These are phyloP conservation scores for Andrena haemorrhoa DNA, from an alignment of 2,888 invertebrate genomes.

Conservation along the genomic window DNA sequence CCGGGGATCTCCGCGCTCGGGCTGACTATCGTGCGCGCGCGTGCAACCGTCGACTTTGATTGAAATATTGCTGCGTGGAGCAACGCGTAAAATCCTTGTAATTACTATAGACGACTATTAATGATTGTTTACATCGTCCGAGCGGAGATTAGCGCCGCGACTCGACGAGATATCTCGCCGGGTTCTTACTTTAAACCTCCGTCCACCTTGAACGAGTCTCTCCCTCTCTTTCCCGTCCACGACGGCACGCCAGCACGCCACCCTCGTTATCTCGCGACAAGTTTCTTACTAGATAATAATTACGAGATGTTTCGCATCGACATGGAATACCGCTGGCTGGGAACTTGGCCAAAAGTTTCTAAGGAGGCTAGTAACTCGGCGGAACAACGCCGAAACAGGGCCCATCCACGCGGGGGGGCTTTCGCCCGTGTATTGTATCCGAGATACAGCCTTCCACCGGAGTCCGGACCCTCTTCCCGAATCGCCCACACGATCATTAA, in stretches of 20 bases:
- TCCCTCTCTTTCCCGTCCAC: conserved; percentile 28
- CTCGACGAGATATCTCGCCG: conserved; percentile 37
- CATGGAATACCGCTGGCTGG: conserved; percentile 72
- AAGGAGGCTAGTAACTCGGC: conserved; percentile 73
- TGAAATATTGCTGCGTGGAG: conserved; percentile 64
- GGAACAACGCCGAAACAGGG: conserved; percentile 63
- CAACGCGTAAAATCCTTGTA: conserved; percentile 60
- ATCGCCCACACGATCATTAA: conserved; percentile 72
- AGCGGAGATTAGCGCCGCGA: conserved; percentile 61
- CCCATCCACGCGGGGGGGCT: conserved; percentile 33
- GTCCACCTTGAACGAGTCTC: conserved; percentile 3
- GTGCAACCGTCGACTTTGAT: conserved; percentile 63
- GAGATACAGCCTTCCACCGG: conserved; percentile 47
- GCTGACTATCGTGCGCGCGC: conserved; percentile 1
- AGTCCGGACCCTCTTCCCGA: conserved; percentile 34
- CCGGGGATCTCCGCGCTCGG: background rate
- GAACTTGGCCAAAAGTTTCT: conserved; percentile 79
- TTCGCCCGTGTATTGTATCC: conserved; percentile 66
- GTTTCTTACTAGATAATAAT: conserved; percentile 83
- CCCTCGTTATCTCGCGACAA: conserved; percentile 78
- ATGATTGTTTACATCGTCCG: conserved; percentile 69
- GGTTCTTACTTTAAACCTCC: conserved; percentile 53
- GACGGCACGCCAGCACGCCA: conserved; percentile 8
- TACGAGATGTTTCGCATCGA: conserved; percentile 80
- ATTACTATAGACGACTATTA: conserved; percentile 71